Conservation (phyloP, 2,888 invertebrate species). For the Chromoteleia sp. region DNA sequence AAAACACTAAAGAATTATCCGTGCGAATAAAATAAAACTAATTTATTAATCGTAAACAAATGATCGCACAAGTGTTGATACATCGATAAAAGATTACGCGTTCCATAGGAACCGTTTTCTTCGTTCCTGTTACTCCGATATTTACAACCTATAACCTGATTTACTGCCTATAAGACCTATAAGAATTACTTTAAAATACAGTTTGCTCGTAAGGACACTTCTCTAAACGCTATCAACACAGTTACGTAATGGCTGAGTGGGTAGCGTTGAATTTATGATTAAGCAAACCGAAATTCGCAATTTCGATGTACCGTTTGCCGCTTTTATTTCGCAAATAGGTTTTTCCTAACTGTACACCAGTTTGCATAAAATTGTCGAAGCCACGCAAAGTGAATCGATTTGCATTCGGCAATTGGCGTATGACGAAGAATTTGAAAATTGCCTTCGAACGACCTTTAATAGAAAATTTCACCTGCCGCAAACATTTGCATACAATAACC, state of each 20-base stretch:
- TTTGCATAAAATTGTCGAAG: slow-evolving; percentile 44
- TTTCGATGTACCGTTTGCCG: slow-evolving; percentile 57
- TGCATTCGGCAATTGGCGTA: slow-evolving; percentile 50
- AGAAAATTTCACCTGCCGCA: slow-evolving; percentile 10
- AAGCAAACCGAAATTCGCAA: slow-evolving; percentile 54
- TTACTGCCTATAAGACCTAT: slow-evolving; percentile 51
- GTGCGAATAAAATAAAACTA: slow-evolving; percentile 10
- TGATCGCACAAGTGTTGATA: slow-evolving; percentile 25
- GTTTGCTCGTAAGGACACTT: slow-evolving; percentile 55
- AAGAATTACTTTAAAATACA: slow-evolving; percentile 57
- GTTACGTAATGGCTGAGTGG: slow-evolving; percentile 67
- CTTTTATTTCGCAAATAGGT: slow-evolving; percentile 35
- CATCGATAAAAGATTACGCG: slow-evolving; percentile 13
- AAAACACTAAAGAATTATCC: slow-evolving; percentile 1
- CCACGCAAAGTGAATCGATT: slow-evolving; percentile 22
- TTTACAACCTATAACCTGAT: slow-evolving; percentile 47
- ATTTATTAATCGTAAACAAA: slow-evolving; percentile 45
- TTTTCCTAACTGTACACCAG: slow-evolving; percentile 54
- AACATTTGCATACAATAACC: slow-evolving; percentile 31
- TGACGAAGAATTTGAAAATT: slow-evolving; percentile 51
- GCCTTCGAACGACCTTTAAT: slow-evolving; percentile 7
- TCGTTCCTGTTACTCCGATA: slow-evolving; percentile 34
- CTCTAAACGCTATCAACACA: slow-evolving; percentile 52
- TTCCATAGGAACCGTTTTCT: slow-evolving; percentile 32
- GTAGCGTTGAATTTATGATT: slow-evolving; percentile 63